These are phyloP conservation scores for Gallirallus australis DNA, from an alignment of 2,797 vertebrate species.

Conservation along the genomic window DNA sequence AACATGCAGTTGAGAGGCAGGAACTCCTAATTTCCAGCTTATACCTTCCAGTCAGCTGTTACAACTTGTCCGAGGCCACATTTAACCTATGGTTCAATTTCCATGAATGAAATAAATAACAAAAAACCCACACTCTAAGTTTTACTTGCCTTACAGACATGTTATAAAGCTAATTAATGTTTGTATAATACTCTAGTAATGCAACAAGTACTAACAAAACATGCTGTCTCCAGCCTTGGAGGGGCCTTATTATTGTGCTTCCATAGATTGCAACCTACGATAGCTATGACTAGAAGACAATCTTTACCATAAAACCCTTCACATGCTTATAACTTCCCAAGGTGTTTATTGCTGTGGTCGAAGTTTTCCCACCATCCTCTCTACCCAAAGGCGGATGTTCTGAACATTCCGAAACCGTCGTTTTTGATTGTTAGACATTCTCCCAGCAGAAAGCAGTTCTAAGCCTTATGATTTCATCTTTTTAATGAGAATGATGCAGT, in stretches of 20 bases:
- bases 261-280: slow-evolving; percentile 28
- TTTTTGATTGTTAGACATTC: background rate
- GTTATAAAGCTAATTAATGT: background rate
- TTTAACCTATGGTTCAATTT: slow-evolving; percentile 32
- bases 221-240: background rate
- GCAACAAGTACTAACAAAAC: slow-evolving; percentile 55
- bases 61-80: slow-evolving; percentile 8
- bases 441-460: background rate
- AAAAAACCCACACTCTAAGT: background rate
- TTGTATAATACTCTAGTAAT: background rate
- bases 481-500: background rate
- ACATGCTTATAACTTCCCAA: background rate
- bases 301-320: background rate
- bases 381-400: background rate
- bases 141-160: slow-evolving; percentile 48
- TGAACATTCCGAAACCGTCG: background rate
- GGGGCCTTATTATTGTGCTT: background rate
- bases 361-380: background rate
- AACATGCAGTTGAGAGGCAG: background rate
- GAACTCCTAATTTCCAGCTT: background rate
- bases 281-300: slow-evolving; percentile 9
- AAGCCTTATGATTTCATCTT: background rate
- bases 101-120: background rate
- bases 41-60: background rate
- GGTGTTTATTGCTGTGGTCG: background rate